Evolutionary conservation across 2,888 invertebrate genomes (phyloP), one percentile per base, ranked within the genome.

Genomic region (Metalampra italica): DNA sequence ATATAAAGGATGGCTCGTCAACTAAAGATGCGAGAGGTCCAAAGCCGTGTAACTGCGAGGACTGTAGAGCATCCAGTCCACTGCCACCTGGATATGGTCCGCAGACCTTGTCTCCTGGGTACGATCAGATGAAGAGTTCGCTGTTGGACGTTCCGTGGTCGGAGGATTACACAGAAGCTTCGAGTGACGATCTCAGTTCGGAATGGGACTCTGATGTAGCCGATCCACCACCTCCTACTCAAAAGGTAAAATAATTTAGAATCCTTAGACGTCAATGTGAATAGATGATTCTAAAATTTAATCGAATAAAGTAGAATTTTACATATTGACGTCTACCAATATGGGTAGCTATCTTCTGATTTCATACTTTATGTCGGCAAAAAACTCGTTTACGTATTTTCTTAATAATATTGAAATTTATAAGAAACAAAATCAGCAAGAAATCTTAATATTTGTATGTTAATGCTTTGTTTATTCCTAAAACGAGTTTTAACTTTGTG

Each of bases 181-280:
- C 95, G 59, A 96, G 95, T 72, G 97, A 97, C 78, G 97, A 97
- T 79, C 91, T 97, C 53, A 96, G 96, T 76, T 96, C 96, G 11
- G 97, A 97, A 71, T 97, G 97, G 96, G 96, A 97, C 73, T 96
- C 95, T 1, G 96, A 96, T 79, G 94, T 92, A 7, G 91, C 92
- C 12, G 93, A 93, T 47, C 87, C 87, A 1, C 76, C 82, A 29
- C 82, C 83, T 29, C 84, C 87, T 29, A 78, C 76, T 53, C 79
- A 79, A 62, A 87, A 82, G 78, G 82, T 82, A 77, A 64, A 46
- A 11, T 3, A 36, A n/a, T 36, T 36, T n/a, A 2, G 22, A 9
- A 46, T 37, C 32, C 8, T 7, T 3, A 36, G 7, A n/a, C 36
- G 32, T 7, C 22, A 22, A 22, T 22, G 22, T 22, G n/a, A n/a